phyloP scores from a whole-genome alignment of 92 coral and sea anemone species.

The Bergia puertoricense region DNA sequence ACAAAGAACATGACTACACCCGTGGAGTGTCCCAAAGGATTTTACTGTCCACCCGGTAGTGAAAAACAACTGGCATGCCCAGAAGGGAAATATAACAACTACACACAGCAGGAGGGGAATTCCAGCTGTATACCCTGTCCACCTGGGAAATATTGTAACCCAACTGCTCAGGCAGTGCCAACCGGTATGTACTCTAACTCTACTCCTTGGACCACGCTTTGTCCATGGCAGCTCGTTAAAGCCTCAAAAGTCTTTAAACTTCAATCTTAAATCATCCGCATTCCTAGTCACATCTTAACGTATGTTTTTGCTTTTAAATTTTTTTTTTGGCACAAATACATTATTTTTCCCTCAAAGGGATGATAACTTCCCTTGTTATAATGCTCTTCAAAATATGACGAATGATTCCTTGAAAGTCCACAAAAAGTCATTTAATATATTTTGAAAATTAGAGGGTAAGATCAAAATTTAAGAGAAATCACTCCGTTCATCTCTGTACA shows the following conservation, averaged over 20 bases:
- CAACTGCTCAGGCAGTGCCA: constrained; percentile 78
- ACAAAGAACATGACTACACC: constrained; percentile 84
- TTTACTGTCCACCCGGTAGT: constrained; percentile 93
- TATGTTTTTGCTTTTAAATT: no score
- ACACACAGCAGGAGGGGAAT: constrained; percentile 74
- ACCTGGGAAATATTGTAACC: constrained; percentile 86
- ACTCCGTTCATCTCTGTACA: no score
- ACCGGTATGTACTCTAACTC: neutral
- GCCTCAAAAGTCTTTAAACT: neutral
- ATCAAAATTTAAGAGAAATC: no score
- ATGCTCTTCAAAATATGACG: no score
- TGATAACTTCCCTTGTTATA: no score
- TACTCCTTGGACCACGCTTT: neutral
- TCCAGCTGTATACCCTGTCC: constrained; percentile 86
- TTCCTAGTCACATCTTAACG: no score
- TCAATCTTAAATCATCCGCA: neutral
- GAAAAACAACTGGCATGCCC: constrained; percentile 88
- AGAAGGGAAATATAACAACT: constrained; percentile 89
- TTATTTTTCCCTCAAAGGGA: no score
- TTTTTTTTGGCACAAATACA: no score
- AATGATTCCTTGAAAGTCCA: no score
- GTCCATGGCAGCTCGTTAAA: neutral
- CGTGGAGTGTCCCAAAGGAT: constrained; percentile 71
- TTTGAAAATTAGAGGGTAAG: no score
- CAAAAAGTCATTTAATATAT: no score